Percentiles rank a stretch among this genome's conserved stretches.
Evolutionary conservation across 1,140 invertebrate species (phyloP).

Genomic region (Ridgeia piscesae): DNA sequence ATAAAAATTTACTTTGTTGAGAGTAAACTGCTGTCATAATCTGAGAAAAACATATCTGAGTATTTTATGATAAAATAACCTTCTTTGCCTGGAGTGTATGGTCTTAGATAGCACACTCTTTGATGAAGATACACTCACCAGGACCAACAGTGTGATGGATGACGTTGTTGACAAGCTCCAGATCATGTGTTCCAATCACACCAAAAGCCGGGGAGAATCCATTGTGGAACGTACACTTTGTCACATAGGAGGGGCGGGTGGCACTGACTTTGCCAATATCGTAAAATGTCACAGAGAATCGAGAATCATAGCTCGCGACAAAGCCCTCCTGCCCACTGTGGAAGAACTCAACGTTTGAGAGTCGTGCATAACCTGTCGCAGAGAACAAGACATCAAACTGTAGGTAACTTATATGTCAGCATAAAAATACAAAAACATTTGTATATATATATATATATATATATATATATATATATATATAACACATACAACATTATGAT

Average conservation of each 20-base stretch:
- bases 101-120: too few relatives aligned
- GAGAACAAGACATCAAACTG: background rate
- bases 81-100: too few relatives aligned
- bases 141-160: constrained; percentile 30
- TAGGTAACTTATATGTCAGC: too few relatives aligned
- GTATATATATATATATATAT: too few relatives aligned
- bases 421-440: too few relatives aligned
- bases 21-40: too few relatives aligned
- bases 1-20: too few relatives aligned
- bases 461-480: too few relatives aligned
- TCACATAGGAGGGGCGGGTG: constrained; percentile 37
- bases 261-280: constrained; percentile 7
- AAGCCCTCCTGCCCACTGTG: constrained; percentile 50
- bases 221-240: constrained; percentile 41
- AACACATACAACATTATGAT: too few relatives aligned
- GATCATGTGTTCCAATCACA: constrained; percentile 32
- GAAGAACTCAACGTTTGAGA: constrained; percentile 44
- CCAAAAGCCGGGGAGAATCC: constrained; percentile 46
- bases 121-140: too few relatives aligned
- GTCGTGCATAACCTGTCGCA: constrained; percentile 41
- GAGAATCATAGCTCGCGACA: constrained; percentile 40
- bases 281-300: constrained; percentile 45
- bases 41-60: too few relatives aligned
- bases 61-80: too few relatives aligned
- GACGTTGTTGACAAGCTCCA: constrained; percentile 26